Evolutionary conservation across 2,797 vertebrate genomes (phyloP).

Genomic region (Bradypodion pumilum): DNA sequence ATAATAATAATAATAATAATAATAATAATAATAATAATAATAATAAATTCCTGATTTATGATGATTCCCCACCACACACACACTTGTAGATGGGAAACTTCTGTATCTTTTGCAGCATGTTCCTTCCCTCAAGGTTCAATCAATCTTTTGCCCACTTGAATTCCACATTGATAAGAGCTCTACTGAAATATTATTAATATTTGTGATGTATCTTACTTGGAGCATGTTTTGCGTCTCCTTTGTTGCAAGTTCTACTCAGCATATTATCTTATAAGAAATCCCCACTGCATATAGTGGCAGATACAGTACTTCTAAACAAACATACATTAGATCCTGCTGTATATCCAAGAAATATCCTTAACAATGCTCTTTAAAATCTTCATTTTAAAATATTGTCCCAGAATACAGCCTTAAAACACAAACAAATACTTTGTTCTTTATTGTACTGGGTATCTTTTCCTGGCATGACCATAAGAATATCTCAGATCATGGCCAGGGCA

Average conservation of each 20-base stretch:
- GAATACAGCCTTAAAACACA: background rate
- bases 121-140: background rate
- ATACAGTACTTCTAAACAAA: conserved; percentile 14
- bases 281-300: background rate
- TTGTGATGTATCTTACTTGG: background rate
- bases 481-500: conserved; percentile 32
- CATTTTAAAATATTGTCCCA: conserved; percentile 7
- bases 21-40: no score
- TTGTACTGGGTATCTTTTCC: conserved; percentile 35
- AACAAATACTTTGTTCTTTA: background rate
- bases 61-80: no score
- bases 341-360: conserved; percentile 14
- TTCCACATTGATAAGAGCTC: background rate
- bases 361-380: conserved; percentile 1
- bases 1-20: no score
- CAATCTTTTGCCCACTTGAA: background rate
- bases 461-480: conserved; percentile 39
- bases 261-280: background rate
- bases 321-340: background rate
- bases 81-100: background rate
- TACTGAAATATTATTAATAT: background rate
- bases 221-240: background rate
- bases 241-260: background rate
- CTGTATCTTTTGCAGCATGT: background rate
- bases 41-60: background rate